phyloP scores from a whole-genome alignment of 2,797 vertebrate species.

The Okamejei kenojei region DNA sequence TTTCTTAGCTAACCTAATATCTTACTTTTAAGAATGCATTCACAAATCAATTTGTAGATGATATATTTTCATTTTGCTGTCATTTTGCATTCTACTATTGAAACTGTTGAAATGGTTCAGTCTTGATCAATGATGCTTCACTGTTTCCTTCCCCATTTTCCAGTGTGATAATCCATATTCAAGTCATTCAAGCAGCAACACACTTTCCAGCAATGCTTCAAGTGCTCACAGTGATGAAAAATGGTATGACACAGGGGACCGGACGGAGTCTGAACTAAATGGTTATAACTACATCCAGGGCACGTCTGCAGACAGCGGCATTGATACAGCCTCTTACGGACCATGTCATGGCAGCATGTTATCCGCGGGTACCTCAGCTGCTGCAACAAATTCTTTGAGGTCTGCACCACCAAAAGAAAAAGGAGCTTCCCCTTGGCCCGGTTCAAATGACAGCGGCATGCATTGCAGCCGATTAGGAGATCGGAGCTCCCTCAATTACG shows the following conservation, averaged over 20 bases:
- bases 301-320: constrained; percentile 78
- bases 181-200: constrained; percentile 92
- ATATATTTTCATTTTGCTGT: neutral
- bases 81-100: neutral
- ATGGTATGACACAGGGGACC: constrained; percentile 82
- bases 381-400: constrained; percentile 47
- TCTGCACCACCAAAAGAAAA: constrained; percentile 68
- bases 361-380: constrained; percentile 65
- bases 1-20: neutral
- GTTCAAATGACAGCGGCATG: constrained; percentile 61
- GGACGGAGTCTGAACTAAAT: constrained; percentile 73
- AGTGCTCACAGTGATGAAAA: constrained; percentile 91
- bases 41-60: too few relatives aligned
- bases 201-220: constrained; percentile 87
- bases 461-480: constrained; percentile 56
- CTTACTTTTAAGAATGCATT: neutral
- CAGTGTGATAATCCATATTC: constrained; percentile 82
- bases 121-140: neutral
- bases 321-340: constrained; percentile 78
- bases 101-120: neutral
- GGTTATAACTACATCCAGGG: constrained; percentile 86
- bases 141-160: constrained; percentile 27
- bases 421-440: constrained; percentile 76
- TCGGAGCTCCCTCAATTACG: constrained; percentile 61
- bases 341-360: constrained; percentile 74